These are phyloP conservation scores for Phoxinus phoxinus DNA, from an alignment of 2,113 vertebrate genomes.

Conservation along the genomic window DNA sequence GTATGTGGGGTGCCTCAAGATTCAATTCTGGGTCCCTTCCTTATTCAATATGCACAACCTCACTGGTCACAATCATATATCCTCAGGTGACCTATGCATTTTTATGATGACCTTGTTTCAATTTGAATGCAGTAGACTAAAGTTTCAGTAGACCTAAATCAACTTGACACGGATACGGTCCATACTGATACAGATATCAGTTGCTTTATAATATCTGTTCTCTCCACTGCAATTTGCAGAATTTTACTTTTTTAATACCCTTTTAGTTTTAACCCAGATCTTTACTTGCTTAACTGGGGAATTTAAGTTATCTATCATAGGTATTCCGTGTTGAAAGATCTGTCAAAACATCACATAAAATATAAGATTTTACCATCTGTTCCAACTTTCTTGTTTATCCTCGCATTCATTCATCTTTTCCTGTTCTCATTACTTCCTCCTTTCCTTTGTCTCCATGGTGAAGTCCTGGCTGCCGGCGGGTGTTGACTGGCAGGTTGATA, in stretches of 20 bases:
- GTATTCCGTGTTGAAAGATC: background rate
- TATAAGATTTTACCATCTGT: background rate
- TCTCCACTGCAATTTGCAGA: background rate
- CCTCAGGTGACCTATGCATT: background rate
- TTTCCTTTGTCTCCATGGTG: constrained; percentile 47
- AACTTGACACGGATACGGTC: background rate
- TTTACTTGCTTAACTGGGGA: background rate
- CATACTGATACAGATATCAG: background rate
- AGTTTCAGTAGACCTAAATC: background rate
- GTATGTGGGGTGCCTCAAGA: background rate
- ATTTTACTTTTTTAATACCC: background rate
- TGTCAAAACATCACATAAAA: constrained; percentile 7
- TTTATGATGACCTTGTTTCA: background rate
- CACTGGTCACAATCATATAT: background rate
- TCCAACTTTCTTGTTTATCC: constrained; percentile 19
- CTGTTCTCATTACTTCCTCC: constrained; percentile 5
- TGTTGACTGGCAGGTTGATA: constrained; percentile 45
- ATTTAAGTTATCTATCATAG: background rate
- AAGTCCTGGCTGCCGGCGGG: constrained; percentile 43
- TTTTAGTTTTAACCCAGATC: background rate
- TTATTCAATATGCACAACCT: background rate
- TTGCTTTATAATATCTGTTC: background rate
- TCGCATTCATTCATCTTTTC: constrained; percentile 30
- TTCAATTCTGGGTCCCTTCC: background rate
- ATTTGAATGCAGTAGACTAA: background rate